Evolutionary conservation across 2,888 invertebrate species (phyloP), one percentile per base, ranked within the genome.

Genomic region (Rhyacophila evoluta): DNA sequence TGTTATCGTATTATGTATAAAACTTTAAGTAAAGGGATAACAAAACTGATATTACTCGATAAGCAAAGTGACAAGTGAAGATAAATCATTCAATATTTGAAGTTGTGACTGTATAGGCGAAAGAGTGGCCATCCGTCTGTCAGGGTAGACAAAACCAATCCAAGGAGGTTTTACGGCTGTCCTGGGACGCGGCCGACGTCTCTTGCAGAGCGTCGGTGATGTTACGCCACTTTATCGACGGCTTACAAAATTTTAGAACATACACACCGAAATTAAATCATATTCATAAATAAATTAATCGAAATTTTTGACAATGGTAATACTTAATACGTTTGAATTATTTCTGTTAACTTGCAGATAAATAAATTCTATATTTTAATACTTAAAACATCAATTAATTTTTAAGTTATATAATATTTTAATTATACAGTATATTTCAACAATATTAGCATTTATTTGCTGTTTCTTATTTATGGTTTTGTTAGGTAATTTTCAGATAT

Each of bases 111-210:
- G 55, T 19, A 55, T 55, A 55, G 10, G 12, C 25, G 55, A 0
- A 55, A 25, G 55, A 55, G 55, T 55, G 55, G 55, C 55, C 55
- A 55, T 55, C 55, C 55, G 55, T 55, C 55, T 19, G 55, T 55
- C 55, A 8, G 15, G 19, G 41, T 19, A 55, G 55, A 55, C 55
- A 55, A 55, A 38, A 76, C 71, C 76, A 70, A 69, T 76, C 37
- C 71, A 6, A 38, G 37, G 71, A 19, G 19, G 25, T 39, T 76
- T 76, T 76, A 76, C 39, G 71, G 36, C 27, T 28, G 39, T 39
- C 76, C 39, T 3, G 76, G 70, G 76, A 76, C 19, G 2, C n/a
- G 25, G 27, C 6, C 33, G 72, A 19, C 72, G 72, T 37, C 37
- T 38, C 19, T 38, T 10, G 36, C 36, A 72, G 37, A 19, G 38